Conservation (phyloP, 2,888 invertebrate genomes). For the Myathropa florea region DNA sequence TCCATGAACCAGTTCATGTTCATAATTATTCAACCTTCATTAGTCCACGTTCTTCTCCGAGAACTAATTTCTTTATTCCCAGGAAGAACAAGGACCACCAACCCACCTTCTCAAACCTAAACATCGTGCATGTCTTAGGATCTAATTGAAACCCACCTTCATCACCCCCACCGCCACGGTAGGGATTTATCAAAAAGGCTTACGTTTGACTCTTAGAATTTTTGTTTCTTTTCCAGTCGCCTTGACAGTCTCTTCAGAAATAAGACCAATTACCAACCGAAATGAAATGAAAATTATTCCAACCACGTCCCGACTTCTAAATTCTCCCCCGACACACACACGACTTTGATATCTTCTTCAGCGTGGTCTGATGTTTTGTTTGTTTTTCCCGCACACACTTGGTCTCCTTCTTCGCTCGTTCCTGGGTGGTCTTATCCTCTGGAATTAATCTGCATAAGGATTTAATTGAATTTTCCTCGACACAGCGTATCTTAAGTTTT, state of each 20-base stretch:
- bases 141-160: slow-evolving; percentile 12
- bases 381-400: slow-evolving; percentile 5
- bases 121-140: not conserved
- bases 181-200: slow-evolving; percentile 9
- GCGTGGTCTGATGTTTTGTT: slow-evolving; percentile 24
- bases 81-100: not conserved
- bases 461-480: slow-evolving; percentile 65
- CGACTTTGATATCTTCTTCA: not conserved
- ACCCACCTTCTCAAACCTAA: too few relatives aligned
- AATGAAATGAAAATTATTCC: slow-evolving; percentile 56
- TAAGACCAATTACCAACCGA: slow-evolving; percentile 22
- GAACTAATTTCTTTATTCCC: not conserved
- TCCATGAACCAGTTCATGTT: not conserved
- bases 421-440: slow-evolving; percentile 20
- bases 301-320: slow-evolving; percentile 30
- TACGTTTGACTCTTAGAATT: slow-evolving; percentile 1
- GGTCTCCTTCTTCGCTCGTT: not conserved
- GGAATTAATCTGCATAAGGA: slow-evolving; percentile 63
- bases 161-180: not conserved
- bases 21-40: not conserved
- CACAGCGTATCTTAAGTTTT: slow-evolving; percentile 44
- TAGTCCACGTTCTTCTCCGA: not conserved
- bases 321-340: not conserved
- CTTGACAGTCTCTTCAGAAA: slow-evolving; percentile 9
- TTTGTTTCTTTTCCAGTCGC: not conserved